Evolutionary conservation across 2,113 vertebrate genomes (phyloP).

Genomic region (Stigmatopora nigra): DNA sequence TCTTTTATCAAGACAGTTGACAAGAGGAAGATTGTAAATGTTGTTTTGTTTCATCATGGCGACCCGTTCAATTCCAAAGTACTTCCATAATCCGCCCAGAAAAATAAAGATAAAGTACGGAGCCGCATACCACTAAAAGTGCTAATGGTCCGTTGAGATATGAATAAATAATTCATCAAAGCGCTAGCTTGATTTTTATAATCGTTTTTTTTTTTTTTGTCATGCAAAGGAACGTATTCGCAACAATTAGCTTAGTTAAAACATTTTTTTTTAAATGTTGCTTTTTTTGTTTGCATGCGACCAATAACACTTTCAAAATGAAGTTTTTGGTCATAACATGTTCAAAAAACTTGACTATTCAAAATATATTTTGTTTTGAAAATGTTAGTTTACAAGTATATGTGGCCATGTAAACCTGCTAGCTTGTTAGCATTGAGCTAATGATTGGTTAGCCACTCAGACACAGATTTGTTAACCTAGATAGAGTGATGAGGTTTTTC

Average conservation of each 20-base stretch:
- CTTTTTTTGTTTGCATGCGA: too few species aligned
- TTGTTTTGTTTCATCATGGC: slow-evolving; percentile 9
- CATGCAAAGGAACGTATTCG: slow-evolving; percentile 28
- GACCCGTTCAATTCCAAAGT: background rate
- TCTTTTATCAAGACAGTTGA: slow-evolving; percentile 35
- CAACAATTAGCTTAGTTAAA: slow-evolving; percentile 26
- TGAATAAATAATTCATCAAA: slow-evolving; percentile 73
- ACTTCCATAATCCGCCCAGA: slow-evolving; percentile 37
- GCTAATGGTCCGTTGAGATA: slow-evolving; percentile 45
- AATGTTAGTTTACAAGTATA: too few species aligned
- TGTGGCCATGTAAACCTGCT: too few species aligned
- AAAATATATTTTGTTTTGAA: too few species aligned
- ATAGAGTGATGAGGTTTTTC: too few species aligned
- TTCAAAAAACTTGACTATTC: too few species aligned
- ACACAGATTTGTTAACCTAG: too few species aligned
- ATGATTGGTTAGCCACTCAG: too few species aligned
- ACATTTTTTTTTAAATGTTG: slow-evolving; percentile 5
- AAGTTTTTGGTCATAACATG: too few species aligned
- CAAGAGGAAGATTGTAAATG: slow-evolving; percentile 18
- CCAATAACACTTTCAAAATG: too few species aligned
- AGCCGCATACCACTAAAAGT: slow-evolving; percentile 33
- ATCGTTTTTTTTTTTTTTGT: slow-evolving; percentile 16
- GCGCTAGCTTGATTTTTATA: slow-evolving; percentile 20
- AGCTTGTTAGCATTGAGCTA: too few species aligned
- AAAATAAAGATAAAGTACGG: slow-evolving; percentile 15